phyloP scores from a whole-genome alignment of 53 echinoderm and acorn worm species.

The Astropecten irregularis region DNA sequence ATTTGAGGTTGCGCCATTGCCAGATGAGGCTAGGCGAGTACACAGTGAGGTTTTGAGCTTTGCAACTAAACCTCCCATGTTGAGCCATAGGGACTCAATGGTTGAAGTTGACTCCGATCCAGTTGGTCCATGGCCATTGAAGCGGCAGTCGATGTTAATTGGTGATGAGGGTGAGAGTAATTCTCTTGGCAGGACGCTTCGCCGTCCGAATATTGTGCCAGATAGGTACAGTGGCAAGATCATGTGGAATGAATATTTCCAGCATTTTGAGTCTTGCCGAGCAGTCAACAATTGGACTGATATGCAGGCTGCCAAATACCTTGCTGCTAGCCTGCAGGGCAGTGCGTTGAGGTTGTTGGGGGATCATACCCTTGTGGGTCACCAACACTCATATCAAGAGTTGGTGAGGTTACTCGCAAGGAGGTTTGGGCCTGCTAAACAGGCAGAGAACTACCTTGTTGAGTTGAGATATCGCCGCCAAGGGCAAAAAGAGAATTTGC shows the following conservation, averaged over 20 bases:
- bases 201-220: conserved; percentile 6
- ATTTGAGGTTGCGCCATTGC: too few species aligned
- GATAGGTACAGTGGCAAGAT: conserved; percentile 43
- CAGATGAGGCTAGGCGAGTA: too few species aligned
- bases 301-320: conserved; percentile 13
- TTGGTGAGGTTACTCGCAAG: background rate
- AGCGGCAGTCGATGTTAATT: too few species aligned
- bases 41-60: too few species aligned
- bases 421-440: conserved; percentile 30
- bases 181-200: too few species aligned
- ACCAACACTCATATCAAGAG: background rate
- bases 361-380: background rate
- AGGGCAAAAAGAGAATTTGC: background rate
- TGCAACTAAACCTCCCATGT: too few species aligned
- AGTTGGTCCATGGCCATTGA: too few species aligned
- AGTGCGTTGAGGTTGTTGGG: conserved; percentile 37
- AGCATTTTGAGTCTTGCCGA: conserved; percentile 49
- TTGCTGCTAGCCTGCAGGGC: conserved; percentile 40
- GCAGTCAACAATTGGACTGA: conserved; percentile 37
- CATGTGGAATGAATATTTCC: conserved; percentile 35
- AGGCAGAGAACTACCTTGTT: conserved; percentile 31
- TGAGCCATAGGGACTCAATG: too few species aligned
- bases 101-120: too few species aligned
- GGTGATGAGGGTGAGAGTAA: too few species aligned
- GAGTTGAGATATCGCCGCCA: background rate